phyloP scores from a whole-genome alignment of 2,113 vertebrate species.

The Sialia sialis region DNA sequence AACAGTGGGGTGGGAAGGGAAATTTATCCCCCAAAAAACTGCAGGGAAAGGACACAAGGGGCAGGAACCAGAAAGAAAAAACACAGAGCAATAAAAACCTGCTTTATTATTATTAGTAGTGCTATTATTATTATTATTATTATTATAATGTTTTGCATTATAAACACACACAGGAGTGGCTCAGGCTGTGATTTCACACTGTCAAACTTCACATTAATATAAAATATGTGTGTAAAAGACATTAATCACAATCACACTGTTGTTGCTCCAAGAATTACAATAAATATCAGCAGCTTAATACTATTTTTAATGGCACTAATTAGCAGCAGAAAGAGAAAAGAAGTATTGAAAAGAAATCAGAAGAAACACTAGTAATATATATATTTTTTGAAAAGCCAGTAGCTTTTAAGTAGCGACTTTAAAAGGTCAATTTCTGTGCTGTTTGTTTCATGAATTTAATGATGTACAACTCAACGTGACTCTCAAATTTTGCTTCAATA shows the following conservation, averaged over 20 bases:
- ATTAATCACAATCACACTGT: neutral
- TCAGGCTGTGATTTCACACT: neutral
- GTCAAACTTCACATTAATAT: no score
- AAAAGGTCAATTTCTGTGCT: no score
- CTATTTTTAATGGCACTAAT: neutral
- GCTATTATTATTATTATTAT: no score
- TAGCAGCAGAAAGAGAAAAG: neutral
- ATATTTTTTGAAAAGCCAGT: accelerated
- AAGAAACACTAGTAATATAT: neutral
- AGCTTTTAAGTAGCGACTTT: neutral
- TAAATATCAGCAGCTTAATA: neutral
- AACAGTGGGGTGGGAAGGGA: neutral
- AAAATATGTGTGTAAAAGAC: accelerated
- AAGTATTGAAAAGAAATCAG: neutral
- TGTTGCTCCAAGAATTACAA: accelerated
- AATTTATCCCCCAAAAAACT: neutral
- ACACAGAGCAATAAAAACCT: neutral
- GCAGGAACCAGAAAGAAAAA: neutral
- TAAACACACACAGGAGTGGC: neutral
- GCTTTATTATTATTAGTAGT: no score
- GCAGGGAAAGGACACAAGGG: neutral
- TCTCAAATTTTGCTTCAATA: accelerated
- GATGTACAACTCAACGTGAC: accelerated
- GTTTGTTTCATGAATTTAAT: accelerated
- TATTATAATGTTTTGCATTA: no score